Conservation (phyloP, 2,888 invertebrate species). For the Tachina grossa region DNA sequence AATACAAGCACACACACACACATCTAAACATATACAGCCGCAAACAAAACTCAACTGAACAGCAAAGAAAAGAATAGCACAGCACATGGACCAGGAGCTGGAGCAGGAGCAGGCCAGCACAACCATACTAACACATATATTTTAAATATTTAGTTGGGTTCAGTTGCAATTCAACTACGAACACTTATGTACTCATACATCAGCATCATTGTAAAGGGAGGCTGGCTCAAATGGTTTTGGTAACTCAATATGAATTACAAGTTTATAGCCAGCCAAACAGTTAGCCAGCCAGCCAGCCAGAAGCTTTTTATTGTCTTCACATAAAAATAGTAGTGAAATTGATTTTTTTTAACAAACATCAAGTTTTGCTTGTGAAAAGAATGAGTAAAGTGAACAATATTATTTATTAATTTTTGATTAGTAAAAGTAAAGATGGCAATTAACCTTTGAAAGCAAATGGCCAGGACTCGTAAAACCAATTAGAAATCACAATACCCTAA, state of each 20-base stretch:
- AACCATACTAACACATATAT: not conserved
- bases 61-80: conserved; percentile 17
- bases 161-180: conserved; percentile 5
- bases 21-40: conserved; percentile 17
- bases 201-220: conserved; percentile 1
- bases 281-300: too few species aligned
- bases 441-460: too few species aligned
- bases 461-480: too few species aligned
- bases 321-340: too few species aligned
- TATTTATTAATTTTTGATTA: too few species aligned
- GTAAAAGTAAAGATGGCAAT: too few species aligned
- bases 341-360: too few species aligned
- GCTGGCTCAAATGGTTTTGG: not conserved
- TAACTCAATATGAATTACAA: not conserved
- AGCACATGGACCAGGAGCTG: not conserved
- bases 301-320: too few species aligned
- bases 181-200: not conserved
- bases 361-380: too few species aligned
- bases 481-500: too few species aligned
- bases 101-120: conserved; percentile 23
- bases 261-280: not conserved
- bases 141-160: not conserved
- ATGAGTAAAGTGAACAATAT: too few species aligned
- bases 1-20: conserved; percentile 21
- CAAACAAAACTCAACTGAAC: conserved; percentile 12